phyloP scores from a whole-genome alignment of 2,113 vertebrate species.

The Megaleporinus macrocephalus region DNA sequence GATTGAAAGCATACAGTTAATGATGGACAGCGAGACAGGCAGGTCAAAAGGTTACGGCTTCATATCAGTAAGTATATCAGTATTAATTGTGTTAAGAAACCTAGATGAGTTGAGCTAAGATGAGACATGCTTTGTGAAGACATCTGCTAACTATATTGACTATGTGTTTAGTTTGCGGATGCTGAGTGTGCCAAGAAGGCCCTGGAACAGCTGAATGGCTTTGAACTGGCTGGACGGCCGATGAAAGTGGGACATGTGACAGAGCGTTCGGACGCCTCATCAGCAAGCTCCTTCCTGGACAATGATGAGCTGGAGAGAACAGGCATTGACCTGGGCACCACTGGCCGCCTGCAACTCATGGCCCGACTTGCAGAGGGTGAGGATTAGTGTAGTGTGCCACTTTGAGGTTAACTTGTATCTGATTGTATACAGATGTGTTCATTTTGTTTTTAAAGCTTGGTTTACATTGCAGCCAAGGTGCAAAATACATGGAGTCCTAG shows the following conservation, averaged over 20 bases:
- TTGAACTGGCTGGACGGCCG: slow-evolving; percentile 94
- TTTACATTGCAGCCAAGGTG: not conserved
- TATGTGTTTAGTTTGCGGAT: slow-evolving; percentile 87
- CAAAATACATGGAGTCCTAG: too few species aligned
- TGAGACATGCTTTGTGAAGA: not conserved
- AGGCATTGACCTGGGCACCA: slow-evolving; percentile 97
- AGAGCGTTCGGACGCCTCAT: slow-evolving; percentile 95
- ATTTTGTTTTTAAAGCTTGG: not conserved
- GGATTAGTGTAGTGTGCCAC: not conserved
- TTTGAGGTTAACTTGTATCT: not conserved
- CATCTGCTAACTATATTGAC: not conserved
- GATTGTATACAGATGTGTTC: not conserved
- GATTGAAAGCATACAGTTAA: slow-evolving; percentile 98
- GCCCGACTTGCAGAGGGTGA: slow-evolving; percentile 95
- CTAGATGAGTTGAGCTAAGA: not conserved
- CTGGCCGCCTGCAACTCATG: slow-evolving; percentile 96
- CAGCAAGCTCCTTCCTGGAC: slow-evolving; percentile 96
- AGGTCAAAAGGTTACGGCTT: slow-evolving; percentile 98
- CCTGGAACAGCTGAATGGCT: slow-evolving; percentile 97
- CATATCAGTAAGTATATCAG: slow-evolving; percentile 86
- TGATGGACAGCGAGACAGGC: slow-evolving; percentile 99
- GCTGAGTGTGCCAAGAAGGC: slow-evolving; percentile 99
- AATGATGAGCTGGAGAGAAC: slow-evolving; percentile 97
- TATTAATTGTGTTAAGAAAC: not conserved
- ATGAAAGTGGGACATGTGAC: slow-evolving; percentile 99